These are phyloP conservation scores for Hyles vespertilio DNA, from an alignment of 1,140 invertebrate species.

Conservation along the genomic window DNA sequence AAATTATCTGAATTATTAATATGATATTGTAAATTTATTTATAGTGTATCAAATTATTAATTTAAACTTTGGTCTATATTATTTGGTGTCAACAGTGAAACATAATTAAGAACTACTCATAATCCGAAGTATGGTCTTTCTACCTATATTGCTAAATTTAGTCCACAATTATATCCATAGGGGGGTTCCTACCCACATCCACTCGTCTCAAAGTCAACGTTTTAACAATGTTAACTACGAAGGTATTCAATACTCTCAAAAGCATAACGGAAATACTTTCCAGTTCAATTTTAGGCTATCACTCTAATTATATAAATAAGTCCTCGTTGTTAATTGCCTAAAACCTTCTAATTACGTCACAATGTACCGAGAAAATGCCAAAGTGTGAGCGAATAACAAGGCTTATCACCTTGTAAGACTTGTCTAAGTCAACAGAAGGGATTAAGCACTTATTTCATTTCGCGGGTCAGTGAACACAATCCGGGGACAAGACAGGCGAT, in stretches of 20 bases:
- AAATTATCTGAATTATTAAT: too few relatives aligned
- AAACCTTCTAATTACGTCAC: slow-evolving; percentile 10
- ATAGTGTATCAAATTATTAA: too few relatives aligned
- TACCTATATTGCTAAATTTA: too few relatives aligned
- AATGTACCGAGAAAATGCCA: slow-evolving; percentile 3
- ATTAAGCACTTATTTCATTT: slow-evolving; percentile 53
- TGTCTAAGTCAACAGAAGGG: slow-evolving; percentile 19
- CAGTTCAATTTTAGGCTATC: too few relatives aligned
- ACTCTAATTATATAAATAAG: slow-evolving; percentile 5
- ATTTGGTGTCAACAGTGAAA: too few relatives aligned
- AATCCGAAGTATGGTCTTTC: too few relatives aligned
- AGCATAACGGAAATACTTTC: too few relatives aligned
- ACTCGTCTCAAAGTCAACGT: not conserved
- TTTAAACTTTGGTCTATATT: too few relatives aligned
- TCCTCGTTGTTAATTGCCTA: not conserved
- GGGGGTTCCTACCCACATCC: not conserved
- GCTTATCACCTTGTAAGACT: slow-evolving; percentile 40
- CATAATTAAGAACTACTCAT: too few relatives aligned
- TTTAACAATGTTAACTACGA: not conserved
- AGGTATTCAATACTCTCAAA: not conserved
- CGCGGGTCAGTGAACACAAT: slow-evolving; percentile 34
- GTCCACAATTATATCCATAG: not conserved
- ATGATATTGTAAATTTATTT: too few relatives aligned
- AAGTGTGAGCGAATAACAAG: slow-evolving; percentile 37
- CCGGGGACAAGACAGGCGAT: slow-evolving; percentile 12